Percentiles rank a stretch among this genome's conserved stretches.
These are phyloP conservation scores for Psettodes erumei DNA, from an alignment of 2,113 vertebrate genomes.

Conservation along the genomic window DNA sequence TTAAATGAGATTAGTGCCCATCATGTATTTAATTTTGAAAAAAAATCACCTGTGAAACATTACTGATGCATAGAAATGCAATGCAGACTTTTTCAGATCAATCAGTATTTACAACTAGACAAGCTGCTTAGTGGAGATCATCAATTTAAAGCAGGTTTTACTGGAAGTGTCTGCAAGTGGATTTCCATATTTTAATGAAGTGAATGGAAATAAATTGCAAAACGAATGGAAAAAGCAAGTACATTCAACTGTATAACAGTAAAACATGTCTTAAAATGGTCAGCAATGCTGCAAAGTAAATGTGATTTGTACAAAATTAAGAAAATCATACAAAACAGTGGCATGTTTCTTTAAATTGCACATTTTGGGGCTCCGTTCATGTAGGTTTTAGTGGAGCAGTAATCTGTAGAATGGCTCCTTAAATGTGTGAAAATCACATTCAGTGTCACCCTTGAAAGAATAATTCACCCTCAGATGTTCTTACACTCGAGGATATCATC, in stretches of 20 bases:
- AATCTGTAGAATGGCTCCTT: slow-evolving; percentile 42
- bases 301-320: neutral
- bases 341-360: neutral
- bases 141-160: neutral
- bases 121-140: neutral
- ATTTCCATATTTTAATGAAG: neutral
- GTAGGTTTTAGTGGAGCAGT: slow-evolving; percentile 26
- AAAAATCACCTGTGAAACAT: neutral
- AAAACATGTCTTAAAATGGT: neutral
- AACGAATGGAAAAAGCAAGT: neutral
- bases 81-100: neutral
- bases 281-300: neutral
- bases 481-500: slow-evolving; percentile 47
- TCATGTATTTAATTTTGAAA: neutral
- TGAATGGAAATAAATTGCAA: neutral
- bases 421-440: slow-evolving; percentile 48
- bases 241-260: neutral
- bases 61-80: neutral
- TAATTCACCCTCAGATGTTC: slow-evolving; percentile 27
- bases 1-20: neutral
- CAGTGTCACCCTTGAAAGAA: slow-evolving; percentile 5
- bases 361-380: slow-evolving; percentile 9
- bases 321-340: neutral
- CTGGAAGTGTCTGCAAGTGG: neutral
- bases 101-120: neutral